phyloP scores from a whole-genome alignment of 2,113 vertebrate genomes.

The Apeltes quadracus region DNA sequence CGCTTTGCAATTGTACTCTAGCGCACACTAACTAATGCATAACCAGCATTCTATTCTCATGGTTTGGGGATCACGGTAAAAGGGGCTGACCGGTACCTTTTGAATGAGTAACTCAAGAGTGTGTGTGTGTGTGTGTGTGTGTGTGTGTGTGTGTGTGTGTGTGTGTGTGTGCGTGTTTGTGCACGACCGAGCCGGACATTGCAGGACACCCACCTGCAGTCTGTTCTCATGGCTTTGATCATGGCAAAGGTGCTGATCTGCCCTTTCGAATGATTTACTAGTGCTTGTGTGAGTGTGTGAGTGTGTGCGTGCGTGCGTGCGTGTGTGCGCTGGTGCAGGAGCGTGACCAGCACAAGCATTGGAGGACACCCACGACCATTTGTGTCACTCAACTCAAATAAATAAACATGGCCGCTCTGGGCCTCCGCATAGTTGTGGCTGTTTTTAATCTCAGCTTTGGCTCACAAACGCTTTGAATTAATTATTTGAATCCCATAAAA shows the following conservation, averaged over 20 bases:
- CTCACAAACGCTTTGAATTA: background rate
- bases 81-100: slow-evolving; percentile 26
- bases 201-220: background rate
- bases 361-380: background rate
- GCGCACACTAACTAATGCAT: too few species aligned
- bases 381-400: slow-evolving; percentile 2
- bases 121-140: too few species aligned
- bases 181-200: background rate
- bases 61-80: slow-evolving; percentile 13
- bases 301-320: background rate
- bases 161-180: background rate
- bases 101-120: slow-evolving; percentile 3
- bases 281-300: background rate
- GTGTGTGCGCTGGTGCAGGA: background rate
- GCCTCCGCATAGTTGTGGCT: background rate
- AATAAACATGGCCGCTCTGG: background rate
- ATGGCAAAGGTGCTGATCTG: slow-evolving; percentile 11
- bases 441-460: background rate
- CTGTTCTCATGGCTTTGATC: slow-evolving; percentile 24
- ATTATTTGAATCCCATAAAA: too few species aligned
- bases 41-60: too few species aligned
- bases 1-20: too few species aligned
- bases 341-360: background rate
- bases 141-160: background rate
- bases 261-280: slow-evolving; percentile 19